These are phyloP conservation scores for Pithys albifrons DNA, from an alignment of 2,113 vertebrate genomes.

Conservation along the genomic window DNA sequence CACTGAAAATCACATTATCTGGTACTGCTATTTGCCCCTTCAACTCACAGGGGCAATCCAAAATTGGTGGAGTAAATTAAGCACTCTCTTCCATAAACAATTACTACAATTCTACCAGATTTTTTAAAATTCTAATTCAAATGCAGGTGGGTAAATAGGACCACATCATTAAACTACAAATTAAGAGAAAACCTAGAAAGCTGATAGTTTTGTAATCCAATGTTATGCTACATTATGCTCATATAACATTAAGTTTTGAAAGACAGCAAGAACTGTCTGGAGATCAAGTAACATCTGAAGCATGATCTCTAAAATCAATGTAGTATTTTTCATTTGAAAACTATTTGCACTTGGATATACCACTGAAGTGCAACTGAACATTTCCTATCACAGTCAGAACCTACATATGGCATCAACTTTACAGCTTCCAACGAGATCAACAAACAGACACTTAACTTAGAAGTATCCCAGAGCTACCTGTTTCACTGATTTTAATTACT, in stretches of 20 bases:
- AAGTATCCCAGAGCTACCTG: background rate
- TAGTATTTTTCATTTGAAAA: background rate
- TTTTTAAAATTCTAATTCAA: background rate
- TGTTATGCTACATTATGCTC: background rate
- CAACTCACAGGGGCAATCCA: background rate
- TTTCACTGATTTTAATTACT: background rate
- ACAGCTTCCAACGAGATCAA: background rate
- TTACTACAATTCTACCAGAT: background rate
- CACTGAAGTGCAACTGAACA: background rate
- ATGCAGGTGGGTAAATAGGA: background rate
- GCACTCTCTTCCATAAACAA: background rate
- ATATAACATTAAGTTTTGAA: background rate
- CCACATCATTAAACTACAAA: background rate
- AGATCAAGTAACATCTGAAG: background rate
- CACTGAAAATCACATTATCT: background rate
- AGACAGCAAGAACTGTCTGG: background rate
- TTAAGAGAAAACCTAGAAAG: background rate
- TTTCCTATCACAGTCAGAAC: background rate
- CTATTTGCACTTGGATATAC: background rate
- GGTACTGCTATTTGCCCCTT: background rate
- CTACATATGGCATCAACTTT: background rate
- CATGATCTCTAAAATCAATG: background rate
- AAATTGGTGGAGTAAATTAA: background rate
- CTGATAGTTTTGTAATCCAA: background rate
- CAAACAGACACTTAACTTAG: background rate